Conservation (phyloP, 1,140 invertebrate genomes). For the Ditylenchus dipsaci region DNA sequence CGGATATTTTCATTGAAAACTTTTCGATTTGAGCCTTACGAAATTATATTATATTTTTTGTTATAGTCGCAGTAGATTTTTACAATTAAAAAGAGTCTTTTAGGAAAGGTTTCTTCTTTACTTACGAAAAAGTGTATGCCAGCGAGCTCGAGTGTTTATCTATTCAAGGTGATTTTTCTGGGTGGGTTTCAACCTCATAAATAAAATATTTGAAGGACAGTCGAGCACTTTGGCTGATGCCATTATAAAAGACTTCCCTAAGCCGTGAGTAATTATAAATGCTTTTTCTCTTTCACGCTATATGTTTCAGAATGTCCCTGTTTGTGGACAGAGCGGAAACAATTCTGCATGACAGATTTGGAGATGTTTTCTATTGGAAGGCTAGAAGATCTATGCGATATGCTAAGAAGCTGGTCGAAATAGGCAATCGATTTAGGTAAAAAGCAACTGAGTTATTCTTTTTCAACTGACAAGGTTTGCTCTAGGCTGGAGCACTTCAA, state of each 20-base stretch:
- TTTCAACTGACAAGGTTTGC: constrained; percentile 7
- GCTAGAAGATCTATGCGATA: constrained; percentile 82
- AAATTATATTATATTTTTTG: too few species aligned
- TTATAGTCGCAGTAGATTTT: not conserved
- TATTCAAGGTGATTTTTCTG: too few species aligned
- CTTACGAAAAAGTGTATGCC: constrained; percentile 66
- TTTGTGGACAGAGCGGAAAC: constrained; percentile 83
- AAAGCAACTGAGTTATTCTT: constrained; percentile 3
- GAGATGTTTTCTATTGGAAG: constrained; percentile 75
- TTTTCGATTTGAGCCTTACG: too few species aligned
- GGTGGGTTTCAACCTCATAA: too few species aligned
- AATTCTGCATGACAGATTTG: constrained; percentile 79
- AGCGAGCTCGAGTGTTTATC: constrained; percentile 71
- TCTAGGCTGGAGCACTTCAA: constrained; percentile 65
- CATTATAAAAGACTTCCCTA: constrained; percentile 22
- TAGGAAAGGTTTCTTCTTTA: constrained; percentile 66
- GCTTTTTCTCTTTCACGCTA: not conserved
- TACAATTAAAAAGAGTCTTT: not conserved
- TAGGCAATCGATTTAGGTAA: constrained; percentile 70
- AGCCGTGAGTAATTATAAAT: not conserved
- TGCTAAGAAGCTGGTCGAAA: constrained; percentile 67
- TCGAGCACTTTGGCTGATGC: constrained; percentile 65
- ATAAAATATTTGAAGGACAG: too few species aligned
- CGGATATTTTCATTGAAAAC: too few species aligned
- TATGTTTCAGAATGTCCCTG: constrained; percentile 64